These are phyloP conservation scores for Blastobasis adustella DNA, from an alignment of 2,888 invertebrate genomes.

Conservation along the genomic window DNA sequence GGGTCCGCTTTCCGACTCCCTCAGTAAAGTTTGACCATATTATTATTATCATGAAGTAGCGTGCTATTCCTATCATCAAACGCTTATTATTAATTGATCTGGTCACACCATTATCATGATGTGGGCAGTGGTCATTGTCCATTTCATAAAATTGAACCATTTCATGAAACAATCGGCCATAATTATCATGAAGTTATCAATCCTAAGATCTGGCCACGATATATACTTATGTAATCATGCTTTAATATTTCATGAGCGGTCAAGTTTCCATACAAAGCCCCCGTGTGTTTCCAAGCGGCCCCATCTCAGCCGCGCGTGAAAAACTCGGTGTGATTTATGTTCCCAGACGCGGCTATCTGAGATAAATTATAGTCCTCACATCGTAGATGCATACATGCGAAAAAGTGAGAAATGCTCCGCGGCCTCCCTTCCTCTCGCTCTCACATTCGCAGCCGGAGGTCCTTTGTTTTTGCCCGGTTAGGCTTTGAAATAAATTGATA, in stretches of 20 bases:
- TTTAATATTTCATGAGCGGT: conserved; percentile 9
- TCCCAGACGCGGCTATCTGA: conserved; percentile 48
- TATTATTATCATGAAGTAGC: too few relatives aligned
- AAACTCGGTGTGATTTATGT: conserved; percentile 59
- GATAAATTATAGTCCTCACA: conserved; percentile 55
- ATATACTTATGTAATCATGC: too few relatives aligned
- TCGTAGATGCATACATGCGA: conserved; percentile 47
- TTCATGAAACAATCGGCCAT: too few relatives aligned
- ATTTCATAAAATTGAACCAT: too few relatives aligned
- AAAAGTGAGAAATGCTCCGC: conserved; percentile 43
- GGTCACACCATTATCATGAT: too few relatives aligned
- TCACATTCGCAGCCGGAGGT: neutral
- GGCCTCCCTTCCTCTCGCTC: conserved; percentile 17
- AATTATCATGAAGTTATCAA: too few relatives aligned
- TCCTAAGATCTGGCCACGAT: too few relatives aligned
- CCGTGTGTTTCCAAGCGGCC: conserved; percentile 22
- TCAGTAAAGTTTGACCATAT: too few relatives aligned
- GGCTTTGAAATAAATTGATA: conserved; percentile 1
- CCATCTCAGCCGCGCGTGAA: conserved; percentile 37
- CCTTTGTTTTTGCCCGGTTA: conserved; percentile 1
- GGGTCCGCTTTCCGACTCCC: too few relatives aligned
- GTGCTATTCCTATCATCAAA: too few relatives aligned
- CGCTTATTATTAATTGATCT: too few relatives aligned
- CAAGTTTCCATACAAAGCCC: neutral
- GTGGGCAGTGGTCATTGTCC: too few relatives aligned